Evolutionary conservation across 2,888 invertebrate species (phyloP).

Genomic region (Agrenia bidenticulata): DNA sequence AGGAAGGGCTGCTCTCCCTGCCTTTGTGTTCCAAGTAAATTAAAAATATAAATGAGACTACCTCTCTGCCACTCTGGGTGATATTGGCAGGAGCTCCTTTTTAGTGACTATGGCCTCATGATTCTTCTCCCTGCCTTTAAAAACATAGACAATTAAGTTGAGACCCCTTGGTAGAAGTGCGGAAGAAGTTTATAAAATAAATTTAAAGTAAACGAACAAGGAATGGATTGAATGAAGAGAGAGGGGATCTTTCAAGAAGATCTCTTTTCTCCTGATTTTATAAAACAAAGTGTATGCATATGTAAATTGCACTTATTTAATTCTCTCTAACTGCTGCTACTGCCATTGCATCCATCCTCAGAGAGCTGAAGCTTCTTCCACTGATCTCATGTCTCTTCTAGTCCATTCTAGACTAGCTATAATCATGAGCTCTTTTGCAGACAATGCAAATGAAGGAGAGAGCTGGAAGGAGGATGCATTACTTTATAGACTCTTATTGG

Average conservation of each 20-base stretch:
- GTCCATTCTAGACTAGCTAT: no score
- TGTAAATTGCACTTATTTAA: constrained; percentile 3
- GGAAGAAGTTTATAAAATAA: constrained; percentile 4
- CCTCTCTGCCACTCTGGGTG: not conserved
- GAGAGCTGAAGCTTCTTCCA: no score
- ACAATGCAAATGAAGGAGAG: no score
- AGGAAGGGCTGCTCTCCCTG: not conserved
- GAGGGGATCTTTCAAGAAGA: constrained; percentile 15
- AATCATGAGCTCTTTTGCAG: no score
- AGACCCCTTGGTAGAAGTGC: no score
- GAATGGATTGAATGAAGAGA: not conserved
- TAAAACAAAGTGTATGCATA: constrained; percentile 14
- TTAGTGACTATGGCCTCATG: no score
- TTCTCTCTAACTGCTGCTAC: not conserved
- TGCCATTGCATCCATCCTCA: no score
- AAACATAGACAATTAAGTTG: no score
- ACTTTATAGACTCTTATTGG: not conserved
- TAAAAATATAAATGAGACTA: constrained; percentile 13
- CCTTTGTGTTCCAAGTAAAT: constrained; percentile 4
- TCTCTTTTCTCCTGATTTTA: constrained; percentile 5
- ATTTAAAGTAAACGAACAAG: constrained; percentile 9
- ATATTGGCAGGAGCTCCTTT: no score
- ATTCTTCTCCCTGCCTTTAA: no score
- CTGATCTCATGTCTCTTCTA: no score
- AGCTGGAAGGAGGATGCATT: no score